Evolutionary conservation across 2,113 vertebrate species (phyloP), one percentile per base, ranked within the genome.

Genomic region (Thunnus thynnus): DNA sequence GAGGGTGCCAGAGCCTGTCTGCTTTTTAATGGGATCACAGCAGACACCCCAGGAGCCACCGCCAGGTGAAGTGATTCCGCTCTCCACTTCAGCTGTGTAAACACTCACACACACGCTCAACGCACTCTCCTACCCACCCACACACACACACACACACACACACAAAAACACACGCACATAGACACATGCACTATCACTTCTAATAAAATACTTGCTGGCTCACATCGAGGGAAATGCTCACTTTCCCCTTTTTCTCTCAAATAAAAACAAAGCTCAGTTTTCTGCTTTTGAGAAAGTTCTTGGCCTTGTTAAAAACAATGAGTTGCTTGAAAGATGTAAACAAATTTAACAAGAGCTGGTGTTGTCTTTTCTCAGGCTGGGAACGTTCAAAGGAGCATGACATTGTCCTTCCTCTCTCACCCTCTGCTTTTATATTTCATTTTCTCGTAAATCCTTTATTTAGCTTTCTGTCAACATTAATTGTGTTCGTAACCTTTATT

Each of bases 61-160:
- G 83, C 90, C 91, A 93, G 91, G 91, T 93, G 91, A 94, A 92
- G 86, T 67, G 83, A 92, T 91, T 90, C 88, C 2, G 58, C 84
- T 89, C 77, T 81, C 50, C 66, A 44, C 56, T 91, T 92, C 86
- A 92, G 86, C 91, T 88, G 88, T 91, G 74, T 92, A 91, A 89
- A 93, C 90, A 93, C 66, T 47, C 87, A 52, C 63, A 71, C 7
- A 4, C 63, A 74, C 57, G 44, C 72, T 62, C 54, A 41, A 25
- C 57, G 18, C 56, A 16, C 52, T 64, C 58, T 12, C 17, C 57
- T 13, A 27, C 48, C 8, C 22, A 65, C 54, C 27, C 61, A 16
- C 27, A 11, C 48, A 46, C 41, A n/a, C 58, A 47, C 27, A 47
- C 27, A n/a, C 61, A 17, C 14, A 30, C 61, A 22, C 27, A 27